These are phyloP conservation scores for Chaitophorus viminalis DNA, from an alignment of 2,888 invertebrate genomes.

Conservation along the genomic window DNA sequence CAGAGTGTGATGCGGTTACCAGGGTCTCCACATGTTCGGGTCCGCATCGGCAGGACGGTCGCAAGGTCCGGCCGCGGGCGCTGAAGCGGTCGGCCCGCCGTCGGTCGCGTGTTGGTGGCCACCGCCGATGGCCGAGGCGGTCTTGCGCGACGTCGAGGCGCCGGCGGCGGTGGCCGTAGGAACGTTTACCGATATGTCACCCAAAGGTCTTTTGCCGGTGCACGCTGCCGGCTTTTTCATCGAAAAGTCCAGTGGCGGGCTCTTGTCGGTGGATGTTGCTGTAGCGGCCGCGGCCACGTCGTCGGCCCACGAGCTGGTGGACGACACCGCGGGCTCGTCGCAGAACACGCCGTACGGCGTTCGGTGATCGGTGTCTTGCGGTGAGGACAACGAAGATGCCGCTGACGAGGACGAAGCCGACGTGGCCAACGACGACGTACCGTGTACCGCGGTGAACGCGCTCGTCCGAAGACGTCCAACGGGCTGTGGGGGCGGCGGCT, in stretches of 20 bases:
- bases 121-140: conserved; percentile 43
- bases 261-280: conserved; percentile 36
- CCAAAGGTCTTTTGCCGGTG: conserved; percentile 59
- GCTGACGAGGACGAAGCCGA: too few relatives aligned
- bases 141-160: conserved; percentile 12
- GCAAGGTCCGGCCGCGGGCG: background rate
- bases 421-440: conserved; percentile 10
- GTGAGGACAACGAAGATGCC: background rate
- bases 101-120: background rate
- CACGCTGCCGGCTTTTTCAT: conserved; percentile 63
- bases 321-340: conserved; percentile 62
- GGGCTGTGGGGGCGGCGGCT: conserved; percentile 65
- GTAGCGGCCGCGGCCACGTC: conserved; percentile 16
- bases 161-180: conserved; percentile 53
- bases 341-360: conserved; percentile 43
- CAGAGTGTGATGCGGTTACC: conserved; percentile 67
- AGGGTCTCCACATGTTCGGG: conserved; percentile 72
- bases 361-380: conserved; percentile 5
- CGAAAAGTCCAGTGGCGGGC: conserved; percentile 65
- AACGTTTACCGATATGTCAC: conserved; percentile 63
- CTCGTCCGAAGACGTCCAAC: conserved; percentile 65
- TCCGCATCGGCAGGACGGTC: conserved; percentile 19
- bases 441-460: conserved; percentile 67
- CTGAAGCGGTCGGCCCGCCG: conserved; percentile 14
- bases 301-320: conserved; percentile 61